Percentiles rank a stretch among this genome's conserved stretches.
Conservation (phyloP, 2,888 invertebrate genomes). For the Tetranychus piercei region DNA sequence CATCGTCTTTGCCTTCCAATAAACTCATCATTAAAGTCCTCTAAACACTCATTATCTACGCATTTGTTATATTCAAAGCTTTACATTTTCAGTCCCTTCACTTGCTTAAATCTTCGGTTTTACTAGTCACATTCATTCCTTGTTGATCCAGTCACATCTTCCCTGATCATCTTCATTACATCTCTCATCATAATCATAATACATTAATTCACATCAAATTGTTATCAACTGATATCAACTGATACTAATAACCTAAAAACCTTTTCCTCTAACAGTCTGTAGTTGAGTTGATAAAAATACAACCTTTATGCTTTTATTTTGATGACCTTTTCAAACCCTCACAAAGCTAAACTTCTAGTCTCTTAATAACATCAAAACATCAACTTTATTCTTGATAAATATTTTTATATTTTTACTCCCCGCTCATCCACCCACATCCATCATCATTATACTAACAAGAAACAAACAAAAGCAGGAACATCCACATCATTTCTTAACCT, state of each 20-base stretch:
- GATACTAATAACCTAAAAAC: background rate
- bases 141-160: background rate
- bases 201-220: background rate
- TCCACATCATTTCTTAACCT: too few relatives aligned
- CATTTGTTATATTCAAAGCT: background rate
- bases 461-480: too few relatives aligned
- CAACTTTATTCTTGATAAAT: background rate
- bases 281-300: background rate
- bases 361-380: background rate
- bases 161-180: background rate
- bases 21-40: background rate
- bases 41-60: background rate
- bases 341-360: background rate
- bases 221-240: background rate
- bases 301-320: background rate
- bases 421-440: background rate
- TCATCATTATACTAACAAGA: too few relatives aligned
- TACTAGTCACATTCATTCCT: too few relatives aligned
- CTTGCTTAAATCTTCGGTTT: too few relatives aligned
- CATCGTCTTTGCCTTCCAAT: background rate
- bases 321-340: background rate
- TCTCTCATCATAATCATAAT: background rate
- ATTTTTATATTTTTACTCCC: too few relatives aligned
- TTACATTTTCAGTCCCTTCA: too few relatives aligned
- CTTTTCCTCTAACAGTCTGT: background rate